Evolutionary conservation across 2,888 invertebrate species (phyloP), one percentile per base, ranked within the genome.

Genomic region (Eupelmus urozonus): DNA sequence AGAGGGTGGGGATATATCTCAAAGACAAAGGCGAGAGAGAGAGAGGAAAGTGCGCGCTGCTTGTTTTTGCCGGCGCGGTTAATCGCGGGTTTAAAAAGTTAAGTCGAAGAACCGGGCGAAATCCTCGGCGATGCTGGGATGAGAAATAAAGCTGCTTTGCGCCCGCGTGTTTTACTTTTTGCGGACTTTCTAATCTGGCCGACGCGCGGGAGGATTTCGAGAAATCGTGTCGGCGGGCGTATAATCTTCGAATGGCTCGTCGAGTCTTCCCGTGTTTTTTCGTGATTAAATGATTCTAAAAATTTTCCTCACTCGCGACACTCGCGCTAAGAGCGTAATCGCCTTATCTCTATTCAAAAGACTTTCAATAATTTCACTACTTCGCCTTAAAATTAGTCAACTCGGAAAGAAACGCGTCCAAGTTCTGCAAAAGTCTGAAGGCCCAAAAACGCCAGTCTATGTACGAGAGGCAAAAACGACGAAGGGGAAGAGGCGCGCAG

Each of bases 81-180:
- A 76, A 71, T 71, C 66, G 71, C 27, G 71, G 34, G 27, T 76
- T n/a, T 60, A 66, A 71, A 71, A 71, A 29, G 65, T 66, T 65
- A 71, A 59, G 27, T 55, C 53, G 45, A 16, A 16, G 4, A 7
- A 11, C 16, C n/a, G 4, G 75, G 25, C 25, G 45, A 42, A n/a
- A 63, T 74, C 29, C 20, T 63, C 55, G 1, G 9, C 18, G n/a
- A 7, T 20, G 20, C 20, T 3, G 53, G 20, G 2, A 20, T 13
- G 29, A 60, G 40, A 16, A 4, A 23, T 25, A 63, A 63, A 63
- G 63, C 45, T 45, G 25, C 63, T 63, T 62, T 63, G 4, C 40
- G 7, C 45, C 1, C 40, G 62, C 25, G 7, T 18, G 20, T 53
- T 45, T 16, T n/a, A 25, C 29, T 51, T 25, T 63, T 63, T 25